Percentiles rank a stretch among this genome's conserved stretches.
These are phyloP conservation scores for Ormyrus rosae DNA, from an alignment of 2,888 invertebrate genomes.

Conservation along the genomic window DNA sequence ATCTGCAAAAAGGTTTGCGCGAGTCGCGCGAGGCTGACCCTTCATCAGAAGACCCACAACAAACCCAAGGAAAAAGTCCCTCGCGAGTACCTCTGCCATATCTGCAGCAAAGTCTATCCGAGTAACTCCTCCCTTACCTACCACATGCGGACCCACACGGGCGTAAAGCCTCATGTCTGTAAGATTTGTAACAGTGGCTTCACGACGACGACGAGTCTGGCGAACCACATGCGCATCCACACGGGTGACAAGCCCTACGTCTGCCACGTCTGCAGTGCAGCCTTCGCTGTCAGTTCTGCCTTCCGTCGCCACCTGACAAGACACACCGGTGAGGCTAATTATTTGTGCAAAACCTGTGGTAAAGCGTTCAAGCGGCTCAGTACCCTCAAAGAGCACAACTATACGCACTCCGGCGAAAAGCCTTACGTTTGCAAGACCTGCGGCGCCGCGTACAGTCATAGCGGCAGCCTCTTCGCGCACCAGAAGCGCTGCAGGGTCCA, in stretches of 20 bases:
- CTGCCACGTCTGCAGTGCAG: conserved; percentile 74
- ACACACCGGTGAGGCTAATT: conserved; percentile 75
- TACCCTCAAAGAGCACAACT: conserved; percentile 74
- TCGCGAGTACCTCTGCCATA: conserved; percentile 73
- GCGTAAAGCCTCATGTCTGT: conserved; percentile 73
- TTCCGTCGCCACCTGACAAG: conserved; percentile 71
- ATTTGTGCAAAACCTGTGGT: conserved; percentile 73
- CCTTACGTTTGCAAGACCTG: conserved; percentile 74
- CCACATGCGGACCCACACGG: conserved; percentile 74
- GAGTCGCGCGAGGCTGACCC: conserved; percentile 70
- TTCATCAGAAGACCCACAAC: conserved; percentile 72
- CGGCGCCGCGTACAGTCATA: conserved; percentile 74
- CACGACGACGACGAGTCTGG: conserved; percentile 73
- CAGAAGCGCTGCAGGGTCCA: conserved; percentile 73
- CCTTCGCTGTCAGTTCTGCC: conserved; percentile 74
- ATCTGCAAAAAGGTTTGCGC: conserved; percentile 74
- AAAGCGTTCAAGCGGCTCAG: conserved; percentile 74
- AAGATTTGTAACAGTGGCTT: conserved; percentile 74
- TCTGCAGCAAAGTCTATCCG: conserved; percentile 74
- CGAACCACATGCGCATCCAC: conserved; percentile 74
- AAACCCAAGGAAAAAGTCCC: conserved; percentile 74
- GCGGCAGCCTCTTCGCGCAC: conserved; percentile 73
- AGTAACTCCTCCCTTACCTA: conserved; percentile 74
- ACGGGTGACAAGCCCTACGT: conserved; percentile 74
- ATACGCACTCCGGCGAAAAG: conserved; percentile 74